Base-by-base conservation (phyloP, 2,888 invertebrate genomes). In the Phorcus lineatus region DNA sequence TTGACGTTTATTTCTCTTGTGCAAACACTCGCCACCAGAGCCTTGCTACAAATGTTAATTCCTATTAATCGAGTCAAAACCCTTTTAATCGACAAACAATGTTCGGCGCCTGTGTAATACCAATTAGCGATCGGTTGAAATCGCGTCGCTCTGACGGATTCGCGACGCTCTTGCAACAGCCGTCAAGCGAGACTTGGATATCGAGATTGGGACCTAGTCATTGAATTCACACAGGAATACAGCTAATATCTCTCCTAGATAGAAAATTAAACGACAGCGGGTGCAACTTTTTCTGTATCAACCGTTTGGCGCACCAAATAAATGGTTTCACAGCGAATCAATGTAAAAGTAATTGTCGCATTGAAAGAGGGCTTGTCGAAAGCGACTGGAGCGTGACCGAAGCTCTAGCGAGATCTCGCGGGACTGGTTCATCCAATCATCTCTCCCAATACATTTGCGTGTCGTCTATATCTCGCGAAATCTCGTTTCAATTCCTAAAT, bases 261-360 rank as follows among this genome's bases (percentile, higher is more conserved):
- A 74, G 74, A 74, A 74, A 62, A 74, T 74, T 74, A 74, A 74
- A 74, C 22, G 74, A 74, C 52, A 74, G 47, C 19, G 74, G 74
- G 24, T 52, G 74, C 74, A 52, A 52, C 40, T 74, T 40, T 52
- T 74, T 74, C 74, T 22, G 74, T 47, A 40, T 70, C 52, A 52
- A 52, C 74, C 47, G 74, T 74, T 74, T 24, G 74, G 22, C 40
- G 47, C 52, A 24, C 22, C 40, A 24, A 24, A 40, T 40, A 40
- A 74, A 52, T 40, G 74, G 11, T 74, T 74, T 52, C 74, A 52
- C 52, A 74, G 74, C 24, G 52, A 74, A 74, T 74, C 74, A 74
- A 74, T 74, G 74, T 22, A 52, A 74, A 74, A 40, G 74, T 52
- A 74, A 74, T 74, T 74, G 74, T 74, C 47, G 52, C 17, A 74